Base-by-base conservation (phyloP, 2,888 invertebrate species). In the Heliconius ethilla region DNA sequence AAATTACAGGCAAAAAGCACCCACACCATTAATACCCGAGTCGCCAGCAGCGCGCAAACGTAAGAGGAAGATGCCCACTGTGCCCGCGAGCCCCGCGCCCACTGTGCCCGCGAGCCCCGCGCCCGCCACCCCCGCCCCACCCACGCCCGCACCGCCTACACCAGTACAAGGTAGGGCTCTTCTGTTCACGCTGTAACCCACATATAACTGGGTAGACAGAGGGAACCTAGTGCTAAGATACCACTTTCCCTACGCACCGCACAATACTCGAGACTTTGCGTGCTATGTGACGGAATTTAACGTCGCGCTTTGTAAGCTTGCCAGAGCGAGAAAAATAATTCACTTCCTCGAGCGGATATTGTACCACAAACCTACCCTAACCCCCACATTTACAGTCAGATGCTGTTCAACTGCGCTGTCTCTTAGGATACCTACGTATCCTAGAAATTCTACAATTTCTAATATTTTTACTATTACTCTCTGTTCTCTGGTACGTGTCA, bases 21-120 rank as follows among this genome's bases (percentile, higher is more conserved):
- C 78, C 1, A 84, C 84, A 0, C 85, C 89, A 0, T 63, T 83
- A 29, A 82, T 88, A 11, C 84, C 87, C 0, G 84, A 86, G 0
- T 90, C 92, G 0, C 90, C 92, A 0, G 87, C 86, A 37, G 86
- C 90, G 0, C 87, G 87, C 45, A 91, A 91, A 73, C 89, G 90
- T 51, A 90, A 87, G 85, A 90, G 89, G 87, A 89, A 89, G 83
- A 82, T 81, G 5, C 81, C 82, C 37, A n/a, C 78, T 9, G 82
- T 80, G 75, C 80, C 82, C 67, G 59, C 79, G 67, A 75, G 81
- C 73, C 83, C 79, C 69, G 78, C 82, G 10, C 82, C 82, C 79
- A 80, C 78, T 9, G 82, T 80, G 75, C 80, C 82, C 63, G 59
- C 79, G 63, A 75, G 81, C 73, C 83, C 79, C 69, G 78, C 82